A percentile compares a stretch with the other conserved stretches of the same genome.
Evolutionary conservation across 2,888 invertebrate species (phyloP).

Genomic region (Epinotia brunnichana): DNA sequence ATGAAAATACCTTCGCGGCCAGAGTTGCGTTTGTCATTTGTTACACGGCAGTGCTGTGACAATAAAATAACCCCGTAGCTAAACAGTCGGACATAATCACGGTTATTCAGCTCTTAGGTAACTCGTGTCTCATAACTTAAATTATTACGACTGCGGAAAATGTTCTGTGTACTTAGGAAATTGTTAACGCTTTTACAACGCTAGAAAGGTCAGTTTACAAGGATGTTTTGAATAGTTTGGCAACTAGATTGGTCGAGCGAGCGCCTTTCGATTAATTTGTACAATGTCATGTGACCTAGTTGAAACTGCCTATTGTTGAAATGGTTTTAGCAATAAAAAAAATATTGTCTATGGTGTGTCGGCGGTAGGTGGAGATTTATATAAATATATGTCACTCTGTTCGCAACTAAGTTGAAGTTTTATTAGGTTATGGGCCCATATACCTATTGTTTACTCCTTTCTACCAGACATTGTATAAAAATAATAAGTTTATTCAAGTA

Average conservation of each 20-base stretch:
- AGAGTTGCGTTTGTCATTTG: conserved; percentile 46
- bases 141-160: conserved; percentile 16
- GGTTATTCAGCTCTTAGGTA: conserved; percentile 41
- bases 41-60: conserved; percentile 52
- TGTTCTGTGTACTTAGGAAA: conserved; percentile 21
- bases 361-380: too few relatives aligned
- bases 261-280: conserved; percentile 26
- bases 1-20: conserved; percentile 56
- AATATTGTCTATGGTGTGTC: too few relatives aligned
- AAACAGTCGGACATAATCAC: conserved; percentile 43
- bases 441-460: neutral
- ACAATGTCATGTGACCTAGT: conserved; percentile 19
- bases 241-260: conserved; percentile 22
- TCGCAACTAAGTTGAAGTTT: too few relatives aligned
- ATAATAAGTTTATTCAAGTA: neutral
- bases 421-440: too few relatives aligned
- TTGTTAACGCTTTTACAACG: conserved; percentile 13
- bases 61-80: conserved; percentile 48
- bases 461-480: neutral
- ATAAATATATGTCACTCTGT: too few relatives aligned
- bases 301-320: neutral
- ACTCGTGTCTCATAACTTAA: conserved; percentile 24
- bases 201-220: conserved; percentile 39
- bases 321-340: too few relatives aligned
- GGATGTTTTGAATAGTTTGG: conserved; percentile 37